Percentiles rank a stretch among this genome's conserved stretches.
Evolutionary conservation across 1,140 invertebrate species (phyloP).

Genomic region (Drosophila lini): DNA sequence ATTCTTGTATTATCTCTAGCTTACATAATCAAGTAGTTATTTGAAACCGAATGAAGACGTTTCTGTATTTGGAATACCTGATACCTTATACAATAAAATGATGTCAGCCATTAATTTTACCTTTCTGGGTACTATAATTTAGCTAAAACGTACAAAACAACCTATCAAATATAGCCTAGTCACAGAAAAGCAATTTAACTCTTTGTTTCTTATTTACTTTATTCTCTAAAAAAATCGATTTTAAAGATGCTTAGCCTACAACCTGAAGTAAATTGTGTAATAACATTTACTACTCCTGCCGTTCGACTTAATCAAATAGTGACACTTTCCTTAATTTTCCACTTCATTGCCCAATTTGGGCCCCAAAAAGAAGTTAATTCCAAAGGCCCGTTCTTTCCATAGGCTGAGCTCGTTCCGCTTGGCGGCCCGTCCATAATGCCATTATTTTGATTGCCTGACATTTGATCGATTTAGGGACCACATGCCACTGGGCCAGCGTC

Average conservation of each 20-base stretch:
- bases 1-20: no score
- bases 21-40: neutral
- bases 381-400: slow-evolving; percentile 5
- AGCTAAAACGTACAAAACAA: no score
- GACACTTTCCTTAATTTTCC: slow-evolving; percentile 34
- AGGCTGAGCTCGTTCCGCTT: slow-evolving; percentile 22
- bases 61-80: neutral
- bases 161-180: no score
- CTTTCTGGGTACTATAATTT: no score
- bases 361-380: slow-evolving; percentile 2
- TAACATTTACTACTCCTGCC: neutral
- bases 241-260: neutral
- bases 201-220: neutral
- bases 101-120: neutral
- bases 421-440: slow-evolving; percentile 27
- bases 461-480: slow-evolving; percentile 48
- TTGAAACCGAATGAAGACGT: neutral
- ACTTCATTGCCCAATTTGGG: slow-evolving; percentile 32
- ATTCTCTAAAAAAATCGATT: no score
- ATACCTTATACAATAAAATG: neutral
- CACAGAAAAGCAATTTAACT: neutral
- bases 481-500: slow-evolving; percentile 29
- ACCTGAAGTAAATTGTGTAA: neutral
- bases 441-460: slow-evolving; percentile 53
- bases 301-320: slow-evolving; percentile 7